A percentile compares a stretch with the other conserved stretches of the same genome.
These are phyloP conservation scores for Drosophila subquinaria DNA, from an alignment of 2,888 invertebrate species.

Conservation along the genomic window DNA sequence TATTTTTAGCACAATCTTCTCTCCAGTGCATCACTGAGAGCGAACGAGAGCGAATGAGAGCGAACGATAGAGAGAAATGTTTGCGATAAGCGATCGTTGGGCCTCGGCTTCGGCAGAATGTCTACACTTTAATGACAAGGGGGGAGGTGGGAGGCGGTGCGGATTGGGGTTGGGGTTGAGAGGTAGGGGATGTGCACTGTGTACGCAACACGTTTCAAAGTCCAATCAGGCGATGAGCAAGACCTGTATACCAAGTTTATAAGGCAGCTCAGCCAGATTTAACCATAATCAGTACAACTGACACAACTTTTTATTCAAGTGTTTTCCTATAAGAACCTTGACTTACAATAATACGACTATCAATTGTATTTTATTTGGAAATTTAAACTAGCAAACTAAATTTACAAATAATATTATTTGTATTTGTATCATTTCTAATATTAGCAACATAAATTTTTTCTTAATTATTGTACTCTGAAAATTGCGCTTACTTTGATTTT, in stretches of 20 bases:
- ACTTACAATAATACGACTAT: too few species aligned
- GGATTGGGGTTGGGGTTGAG: too few species aligned
- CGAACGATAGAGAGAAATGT: conserved; percentile 16
- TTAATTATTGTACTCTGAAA: too few species aligned
- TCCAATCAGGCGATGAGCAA: conserved; percentile 53
- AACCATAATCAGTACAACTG: neutral
- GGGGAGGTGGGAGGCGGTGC: neutral
- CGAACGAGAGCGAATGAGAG: conserved; percentile 15
- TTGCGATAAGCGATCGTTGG: conserved; percentile 39
- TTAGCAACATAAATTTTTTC: too few species aligned
- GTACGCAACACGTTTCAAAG: conserved; percentile 67
- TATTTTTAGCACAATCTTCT: conserved; percentile 79
- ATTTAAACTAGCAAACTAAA: too few species aligned
- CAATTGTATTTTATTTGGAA: too few species aligned
- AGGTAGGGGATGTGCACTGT: conserved; percentile 9
- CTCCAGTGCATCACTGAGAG: conserved; percentile 17
- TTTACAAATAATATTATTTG: too few species aligned
- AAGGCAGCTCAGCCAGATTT: neutral
- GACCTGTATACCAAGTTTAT: conserved; percentile 12
- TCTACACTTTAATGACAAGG: neutral
- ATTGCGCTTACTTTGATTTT: too few species aligned
- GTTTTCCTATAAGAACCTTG: too few species aligned
- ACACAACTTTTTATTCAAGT: too few species aligned
- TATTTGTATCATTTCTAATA: too few species aligned
- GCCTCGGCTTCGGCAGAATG: neutral